Evolutionary conservation across 2,113 vertebrate species (phyloP), one percentile per base, ranked within the genome.

Genomic region (Taxidea taxus): DNA sequence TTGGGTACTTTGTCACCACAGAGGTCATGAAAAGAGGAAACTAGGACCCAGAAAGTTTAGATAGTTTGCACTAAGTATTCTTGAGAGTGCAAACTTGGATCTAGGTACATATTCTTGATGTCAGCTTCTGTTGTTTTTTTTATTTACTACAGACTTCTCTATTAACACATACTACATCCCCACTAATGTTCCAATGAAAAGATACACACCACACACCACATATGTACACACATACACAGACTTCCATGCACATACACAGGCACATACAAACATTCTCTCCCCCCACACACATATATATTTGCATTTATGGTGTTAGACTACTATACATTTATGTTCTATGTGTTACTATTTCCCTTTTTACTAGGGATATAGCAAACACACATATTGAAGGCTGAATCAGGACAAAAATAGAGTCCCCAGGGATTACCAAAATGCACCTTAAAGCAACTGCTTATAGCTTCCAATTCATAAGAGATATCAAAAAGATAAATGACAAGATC

Each of bases 211-310:
- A 58, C 15, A 68, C 12, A 49, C 0, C 2, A 54, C 2, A 6
- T 20, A 15, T 37, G 56, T 18, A 77, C 29, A 47, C 51, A 29
- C 21, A 34, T 6, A 70, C 3, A 75, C 39, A 75, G 44, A 27
- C 42, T 77, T 1, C n/a, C 4, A 58, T 0, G 1, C 34, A 64
- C 21, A 44, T 72, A 49, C 6, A 8, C 29, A 72, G 37, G 42
- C 29, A 58, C 15, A 21, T 23, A 58, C 15, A 21, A 51, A 91
- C 9, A 29, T 3, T 15, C 5, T 3, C 37, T 25, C 3, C 3
- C 1, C 5, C 0, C 12, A 11, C 6, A 25, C 7, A 42, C 5
- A 49, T 25, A 37, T 4, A 31, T 7, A 37, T 7, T 18, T n/a
- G n/a, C 15, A 89, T 60, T 95, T 56, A 75, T 51, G 5, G 12